Conservation (phyloP, 1,140 invertebrate species). For the Achatina immaculata region DNA sequence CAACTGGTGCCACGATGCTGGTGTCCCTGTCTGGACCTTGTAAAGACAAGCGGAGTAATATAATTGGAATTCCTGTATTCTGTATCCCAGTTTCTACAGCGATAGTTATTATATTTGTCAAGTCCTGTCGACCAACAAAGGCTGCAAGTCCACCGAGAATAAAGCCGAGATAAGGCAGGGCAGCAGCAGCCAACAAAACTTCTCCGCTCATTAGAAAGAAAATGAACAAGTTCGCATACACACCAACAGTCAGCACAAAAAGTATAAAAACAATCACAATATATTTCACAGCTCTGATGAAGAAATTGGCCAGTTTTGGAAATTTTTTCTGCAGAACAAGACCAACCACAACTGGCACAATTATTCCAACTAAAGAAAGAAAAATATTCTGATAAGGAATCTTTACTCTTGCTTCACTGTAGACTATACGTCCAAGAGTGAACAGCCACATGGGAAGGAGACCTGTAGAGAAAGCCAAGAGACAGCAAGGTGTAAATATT, state of each 20-base stretch:
- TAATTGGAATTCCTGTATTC: constrained; percentile 72
- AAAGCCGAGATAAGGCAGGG: constrained; percentile 91
- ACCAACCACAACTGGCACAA: constrained; percentile 87
- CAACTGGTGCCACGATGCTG: constrained; percentile 68
- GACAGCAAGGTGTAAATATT: not conserved
- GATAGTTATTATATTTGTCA: constrained; percentile 70
- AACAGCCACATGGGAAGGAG: constrained; percentile 96
- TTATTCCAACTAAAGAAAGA: constrained; percentile 80
- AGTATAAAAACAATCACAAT: constrained; percentile 87
- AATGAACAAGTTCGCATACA: constrained; percentile 91
- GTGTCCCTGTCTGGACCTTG: constrained; percentile 71
- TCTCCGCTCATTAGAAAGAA: constrained; percentile 81
- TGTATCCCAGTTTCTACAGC: constrained; percentile 75
- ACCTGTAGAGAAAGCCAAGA: constrained; percentile 73
- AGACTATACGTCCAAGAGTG: constrained; percentile 85
- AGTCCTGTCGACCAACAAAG: constrained; percentile 53
- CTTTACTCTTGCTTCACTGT: constrained; percentile 60
- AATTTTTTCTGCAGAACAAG: constrained; percentile 74
- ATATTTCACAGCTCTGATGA: constrained; percentile 71
- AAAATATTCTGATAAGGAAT: constrained; percentile 89
- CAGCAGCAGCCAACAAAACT: constrained; percentile 83
- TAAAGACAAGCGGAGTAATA: constrained; percentile 71
- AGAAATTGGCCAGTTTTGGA: constrained; percentile 71
- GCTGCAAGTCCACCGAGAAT: constrained; percentile 76
- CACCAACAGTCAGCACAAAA: constrained; percentile 92